These are phyloP conservation scores for Acrobasis repandana DNA, from an alignment of 2,888 invertebrate genomes.

Conservation along the genomic window DNA sequence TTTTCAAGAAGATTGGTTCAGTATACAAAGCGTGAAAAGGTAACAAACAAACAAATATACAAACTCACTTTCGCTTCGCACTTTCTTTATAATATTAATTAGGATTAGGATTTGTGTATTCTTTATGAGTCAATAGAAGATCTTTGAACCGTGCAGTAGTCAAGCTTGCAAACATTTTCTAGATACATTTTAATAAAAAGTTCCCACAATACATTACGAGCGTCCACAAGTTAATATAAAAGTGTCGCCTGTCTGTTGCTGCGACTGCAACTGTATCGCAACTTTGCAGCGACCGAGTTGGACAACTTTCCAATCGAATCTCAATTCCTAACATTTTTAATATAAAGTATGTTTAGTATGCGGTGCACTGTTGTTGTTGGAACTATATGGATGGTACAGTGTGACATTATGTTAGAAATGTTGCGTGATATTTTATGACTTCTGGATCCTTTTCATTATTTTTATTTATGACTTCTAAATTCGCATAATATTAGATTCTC, in stretches of 20 bases:
- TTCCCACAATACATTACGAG: not conserved
- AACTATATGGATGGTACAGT: not conserved
- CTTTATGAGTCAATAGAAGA: too few relatives aligned
- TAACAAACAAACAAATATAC: too few relatives aligned
- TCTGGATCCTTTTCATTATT: too few relatives aligned
- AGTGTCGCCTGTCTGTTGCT: slow-evolving; percentile 12
- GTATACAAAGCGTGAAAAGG: too few relatives aligned
- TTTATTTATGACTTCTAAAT: too few relatives aligned
- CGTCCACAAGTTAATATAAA: slow-evolving; percentile 3
- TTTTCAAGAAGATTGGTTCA: too few relatives aligned
- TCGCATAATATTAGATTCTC: too few relatives aligned
- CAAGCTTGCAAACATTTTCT: not conserved
- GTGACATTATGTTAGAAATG: not conserved
- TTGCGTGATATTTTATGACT: too few relatives aligned
- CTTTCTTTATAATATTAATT: too few relatives aligned
- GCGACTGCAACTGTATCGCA: slow-evolving; percentile 17
- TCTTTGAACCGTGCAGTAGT: too few relatives aligned
- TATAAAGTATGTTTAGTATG: not conserved
- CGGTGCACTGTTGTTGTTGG: slow-evolving; percentile 22
- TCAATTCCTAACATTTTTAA: slow-evolving; percentile 32
- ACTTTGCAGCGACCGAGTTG: not conserved
- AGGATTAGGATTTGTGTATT: too few relatives aligned
- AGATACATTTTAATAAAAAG: slow-evolving; percentile 1
- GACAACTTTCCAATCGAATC: slow-evolving; percentile 28
- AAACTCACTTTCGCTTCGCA: too few relatives aligned